Base-by-base conservation (phyloP, 2,888 invertebrate genomes). In the Gymnoscelis rufifasciata region DNA sequence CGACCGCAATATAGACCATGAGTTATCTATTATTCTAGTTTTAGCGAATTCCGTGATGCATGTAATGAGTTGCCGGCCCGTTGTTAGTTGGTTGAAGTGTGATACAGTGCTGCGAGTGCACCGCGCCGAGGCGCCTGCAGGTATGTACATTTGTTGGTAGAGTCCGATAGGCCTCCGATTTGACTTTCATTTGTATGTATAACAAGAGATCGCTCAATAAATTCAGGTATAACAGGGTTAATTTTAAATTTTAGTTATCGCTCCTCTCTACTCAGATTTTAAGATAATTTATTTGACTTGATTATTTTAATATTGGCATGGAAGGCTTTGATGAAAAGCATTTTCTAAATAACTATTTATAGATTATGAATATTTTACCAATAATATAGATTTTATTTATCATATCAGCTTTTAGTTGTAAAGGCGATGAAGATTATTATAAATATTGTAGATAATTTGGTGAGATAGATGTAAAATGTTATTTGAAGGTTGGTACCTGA, bases 361-460 rank as follows among this genome's bases (percentile, higher is more conserved):
- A 71, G 65, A 68, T 64, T 57, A 64, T 70, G 19, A 66, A 60
- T 71, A 75, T 73, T 74, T 79, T 75, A 80, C 79, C 77, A 78
- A 58, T 78, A 74, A 73, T 70, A 76, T 78, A 78, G 75, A 79
- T 78, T 80, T 83, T 83, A 84, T 86, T 84, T 84, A 83, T 83
- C 74, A 73, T 79, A 81, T 78, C 75, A 72, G 67, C 69, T 74
- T 74, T 78, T 78, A 80, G 71, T 78, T 83, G 68, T 78, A 77
- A 70, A 19, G 19, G 19, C 19, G 19, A 64, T 70, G 71, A 69
- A 58, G 73, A 66, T 62, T 62, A 68, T 53, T 68, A 66, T 63
- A 55, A 67, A 59, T 38, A 53, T 56, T 78, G 78, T 79, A 78
- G 74, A 78, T 77, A 76, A 60, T 74, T 71, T 67, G 58, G 62